These are phyloP conservation scores for Pogonus chalceus DNA, from an alignment of 1,140 invertebrate species.

Conservation along the genomic window DNA sequence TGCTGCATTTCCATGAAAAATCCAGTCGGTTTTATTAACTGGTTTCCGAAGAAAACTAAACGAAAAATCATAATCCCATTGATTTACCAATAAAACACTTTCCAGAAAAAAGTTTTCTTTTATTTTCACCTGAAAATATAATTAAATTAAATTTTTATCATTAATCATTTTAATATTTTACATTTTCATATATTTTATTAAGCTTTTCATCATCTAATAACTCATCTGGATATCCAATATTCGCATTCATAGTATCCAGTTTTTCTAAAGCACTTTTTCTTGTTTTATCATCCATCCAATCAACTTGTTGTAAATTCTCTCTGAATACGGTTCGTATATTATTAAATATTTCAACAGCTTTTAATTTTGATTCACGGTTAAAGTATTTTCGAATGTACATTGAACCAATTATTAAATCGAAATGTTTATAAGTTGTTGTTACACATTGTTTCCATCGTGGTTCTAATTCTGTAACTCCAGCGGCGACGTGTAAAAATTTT, in stretches of 20 bases:
- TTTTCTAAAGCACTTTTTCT: slow-evolving; percentile 60
- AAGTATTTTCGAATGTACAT: slow-evolving; percentile 65
- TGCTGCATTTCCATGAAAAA: neutral
- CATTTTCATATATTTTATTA: slow-evolving; percentile 62
- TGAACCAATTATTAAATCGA: slow-evolving; percentile 66
- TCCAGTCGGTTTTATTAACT: slow-evolving; percentile 19
- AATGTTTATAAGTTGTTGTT: slow-evolving; percentile 19
- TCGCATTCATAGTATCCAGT: slow-evolving; percentile 58
- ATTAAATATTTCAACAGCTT: slow-evolving; percentile 72
- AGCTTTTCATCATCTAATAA: slow-evolving; percentile 64
- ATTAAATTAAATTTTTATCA: no score
- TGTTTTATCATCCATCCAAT: slow-evolving; percentile 85
- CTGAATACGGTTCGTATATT: slow-evolving; percentile 57
- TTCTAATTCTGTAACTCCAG: no score
- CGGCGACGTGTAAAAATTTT: no score
- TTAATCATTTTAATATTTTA: no score
- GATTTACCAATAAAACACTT: slow-evolving; percentile 59
- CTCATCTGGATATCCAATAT: slow-evolving; percentile 77
- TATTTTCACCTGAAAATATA: no score
- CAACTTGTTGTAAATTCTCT: slow-evolving; percentile 54
- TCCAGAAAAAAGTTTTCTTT: no score
- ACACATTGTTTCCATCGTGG: no score
- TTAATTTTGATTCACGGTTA: slow-evolving; percentile 55
- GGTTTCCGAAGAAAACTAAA: slow-evolving; percentile 38
- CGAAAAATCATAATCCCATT: slow-evolving; percentile 64